phyloP scores from a whole-genome alignment of 2,888 invertebrate genomes.

The Onchidella celtica region DNA sequence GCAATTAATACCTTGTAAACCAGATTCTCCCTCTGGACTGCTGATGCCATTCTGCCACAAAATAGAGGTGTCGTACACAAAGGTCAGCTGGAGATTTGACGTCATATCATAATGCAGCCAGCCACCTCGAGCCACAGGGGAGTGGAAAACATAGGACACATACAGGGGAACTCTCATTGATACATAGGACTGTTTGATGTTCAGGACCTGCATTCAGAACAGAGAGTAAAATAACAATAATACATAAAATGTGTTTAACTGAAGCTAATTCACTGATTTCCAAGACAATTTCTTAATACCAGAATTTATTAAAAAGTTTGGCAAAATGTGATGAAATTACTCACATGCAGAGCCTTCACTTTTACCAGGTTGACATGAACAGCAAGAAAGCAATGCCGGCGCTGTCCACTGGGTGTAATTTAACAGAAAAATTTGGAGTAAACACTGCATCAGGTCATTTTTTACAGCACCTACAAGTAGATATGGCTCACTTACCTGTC shows the following conservation, averaged over 20 bases:
- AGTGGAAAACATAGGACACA: conserved; percentile 79
- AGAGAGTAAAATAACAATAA: not conserved
- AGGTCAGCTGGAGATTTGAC: conserved; percentile 75
- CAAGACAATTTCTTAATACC: too few species aligned
- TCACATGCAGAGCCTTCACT: too few species aligned
- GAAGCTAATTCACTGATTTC: too few species aligned
- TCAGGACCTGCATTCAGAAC: conserved; percentile 73
- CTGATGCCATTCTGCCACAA: conserved; percentile 79
- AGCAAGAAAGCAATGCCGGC: too few species aligned
- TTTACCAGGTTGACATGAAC: too few species aligned
- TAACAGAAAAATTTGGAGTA: too few species aligned
- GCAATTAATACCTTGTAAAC: conserved; percentile 75
- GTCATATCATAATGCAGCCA: conserved; percentile 78
- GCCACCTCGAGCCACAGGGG: conserved; percentile 70
- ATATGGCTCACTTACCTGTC: conserved; percentile 76
- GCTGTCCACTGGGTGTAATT: too few species aligned
- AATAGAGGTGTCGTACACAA: conserved; percentile 79
- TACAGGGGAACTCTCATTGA: conserved; percentile 76
- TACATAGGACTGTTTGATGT: conserved; percentile 77
- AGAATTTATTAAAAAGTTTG: too few species aligned
- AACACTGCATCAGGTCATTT: too few species aligned
- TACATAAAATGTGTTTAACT: too few species aligned
- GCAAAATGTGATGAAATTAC: too few species aligned
- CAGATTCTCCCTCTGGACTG: conserved; percentile 65
- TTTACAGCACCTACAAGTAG: too few species aligned